A percentile compares a stretch with the other conserved stretches of the same genome.
These are phyloP conservation scores for Mimachlamys varia DNA, from an alignment of 2,888 invertebrate genomes.

Conservation along the genomic window DNA sequence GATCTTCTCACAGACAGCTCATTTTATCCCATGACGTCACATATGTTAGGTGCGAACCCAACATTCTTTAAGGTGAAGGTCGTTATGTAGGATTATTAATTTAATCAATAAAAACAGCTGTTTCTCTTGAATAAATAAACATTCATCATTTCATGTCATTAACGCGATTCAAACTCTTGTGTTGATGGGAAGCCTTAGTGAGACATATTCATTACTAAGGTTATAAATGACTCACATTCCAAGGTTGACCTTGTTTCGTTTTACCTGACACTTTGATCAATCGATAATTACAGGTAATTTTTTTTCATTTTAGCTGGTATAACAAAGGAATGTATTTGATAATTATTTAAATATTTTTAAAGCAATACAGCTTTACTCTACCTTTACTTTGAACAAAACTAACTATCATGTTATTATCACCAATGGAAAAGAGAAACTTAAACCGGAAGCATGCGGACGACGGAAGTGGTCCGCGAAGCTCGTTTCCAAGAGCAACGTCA, in stretches of 20 bases:
- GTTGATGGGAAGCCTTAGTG: not conserved
- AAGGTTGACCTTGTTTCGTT: constrained; percentile 15
- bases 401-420: constrained; percentile 18
- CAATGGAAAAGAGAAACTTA: constrained; percentile 38
- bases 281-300: constrained; percentile 30
- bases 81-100: not conserved
- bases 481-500: constrained; percentile 66
- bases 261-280: constrained; percentile 21
- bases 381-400: not conserved
- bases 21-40: constrained; percentile 53
- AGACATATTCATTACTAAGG: not conserved
- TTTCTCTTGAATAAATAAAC: not conserved
- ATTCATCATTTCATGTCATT: not conserved
- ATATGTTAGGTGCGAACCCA: constrained; percentile 46
- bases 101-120: not conserved
- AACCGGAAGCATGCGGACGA: constrained; percentile 47
- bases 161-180: not conserved
- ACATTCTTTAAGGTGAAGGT: constrained; percentile 52
- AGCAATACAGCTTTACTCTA: not conserved
- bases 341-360: not conserved
- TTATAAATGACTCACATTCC: constrained; percentile 25
- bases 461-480: constrained; percentile 60
- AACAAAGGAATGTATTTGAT: not conserved
- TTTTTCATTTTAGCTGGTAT: not conserved
- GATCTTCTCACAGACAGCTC: constrained; percentile 19